Base-by-base conservation (phyloP, 2,113 vertebrate species). In the Cebus imitator region DNA sequence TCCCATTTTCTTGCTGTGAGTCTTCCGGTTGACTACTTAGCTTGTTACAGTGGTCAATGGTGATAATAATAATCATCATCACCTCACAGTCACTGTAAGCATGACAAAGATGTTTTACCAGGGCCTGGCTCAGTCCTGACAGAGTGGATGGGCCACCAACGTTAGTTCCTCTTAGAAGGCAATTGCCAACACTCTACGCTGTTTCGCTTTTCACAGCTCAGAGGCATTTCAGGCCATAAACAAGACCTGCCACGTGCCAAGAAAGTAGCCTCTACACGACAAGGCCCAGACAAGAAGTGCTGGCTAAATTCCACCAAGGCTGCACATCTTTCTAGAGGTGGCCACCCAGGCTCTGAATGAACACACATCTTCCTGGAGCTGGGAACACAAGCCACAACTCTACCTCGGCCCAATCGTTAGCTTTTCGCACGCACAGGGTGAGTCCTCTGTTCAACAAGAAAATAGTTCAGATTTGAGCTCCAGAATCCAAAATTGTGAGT, bases 221-320 rank as follows among this genome's bases (percentile, higher is more conserved):
- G 58, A 91, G 76, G 43, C 61, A 52, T 52, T 57, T 55, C 82
- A 75, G 72, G n/a, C 55, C 78, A 79, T 61, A 70, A 64, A 45
- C 37, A 72, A 90, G 48, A 43, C 58, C 58, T 2, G 8, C 73
- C 30, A 35, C 0, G 0, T 37, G 50, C 73, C 50, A 43, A 72
- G 70, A 37, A 43, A 0, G 0, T 27, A 48, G 57, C 13, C 43
- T 81, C 50, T 45, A n/a, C 75, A 7, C 13, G 2, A 18, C 21
- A 48, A 0, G 8, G 43, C 37, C 50, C 50, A 35, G 70, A 57
- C 6, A 35, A 68, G 76, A 82, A 64, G n/a, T 0, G 3, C 27
- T 17, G 17, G 9, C 20, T 5, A 8, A 11, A 0, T 1, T 7
- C 0, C 0, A 18, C n/a, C 21, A n/a, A 7, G 9, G 72, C 18